These are phyloP conservation scores for Paradisaea rubra DNA, from an alignment of 2,113 vertebrate genomes.

Conservation along the genomic window DNA sequence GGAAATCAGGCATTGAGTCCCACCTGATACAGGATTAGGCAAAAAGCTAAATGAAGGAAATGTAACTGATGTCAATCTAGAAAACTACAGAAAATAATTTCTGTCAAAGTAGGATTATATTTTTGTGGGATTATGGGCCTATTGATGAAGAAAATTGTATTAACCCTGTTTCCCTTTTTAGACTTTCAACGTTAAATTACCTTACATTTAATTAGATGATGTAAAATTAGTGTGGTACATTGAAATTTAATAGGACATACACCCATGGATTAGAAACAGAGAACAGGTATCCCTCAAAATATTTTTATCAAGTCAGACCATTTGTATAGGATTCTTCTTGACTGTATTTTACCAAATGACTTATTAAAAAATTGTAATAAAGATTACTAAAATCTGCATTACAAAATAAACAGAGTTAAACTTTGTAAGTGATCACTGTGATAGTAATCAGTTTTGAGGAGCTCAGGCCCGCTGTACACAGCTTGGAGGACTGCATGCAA, in stretches of 20 bases:
- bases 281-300: neutral
- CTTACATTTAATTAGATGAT: neutral
- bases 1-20: neutral
- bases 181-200: neutral
- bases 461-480: neutral
- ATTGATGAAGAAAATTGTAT: neutral
- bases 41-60: neutral
- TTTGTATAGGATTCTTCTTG: neutral
- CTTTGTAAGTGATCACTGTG: neutral
- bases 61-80: neutral
- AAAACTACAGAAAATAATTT: neutral
- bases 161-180: neutral
- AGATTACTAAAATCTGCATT: neutral
- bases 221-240: neutral
- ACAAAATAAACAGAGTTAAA: neutral
- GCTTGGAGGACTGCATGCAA: neutral
- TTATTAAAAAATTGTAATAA: neutral
- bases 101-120: neutral
- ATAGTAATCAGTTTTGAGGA: neutral
- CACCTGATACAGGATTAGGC: neutral
- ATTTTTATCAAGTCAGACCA: neutral
- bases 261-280: neutral
- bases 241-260: neutral
- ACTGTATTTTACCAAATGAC: neutral
- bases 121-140: neutral